A percentile compares a stretch with the other conserved stretches of the same genome.
Conservation (phyloP, 1,140 invertebrate genomes). For the Monochamus saltuarius region DNA sequence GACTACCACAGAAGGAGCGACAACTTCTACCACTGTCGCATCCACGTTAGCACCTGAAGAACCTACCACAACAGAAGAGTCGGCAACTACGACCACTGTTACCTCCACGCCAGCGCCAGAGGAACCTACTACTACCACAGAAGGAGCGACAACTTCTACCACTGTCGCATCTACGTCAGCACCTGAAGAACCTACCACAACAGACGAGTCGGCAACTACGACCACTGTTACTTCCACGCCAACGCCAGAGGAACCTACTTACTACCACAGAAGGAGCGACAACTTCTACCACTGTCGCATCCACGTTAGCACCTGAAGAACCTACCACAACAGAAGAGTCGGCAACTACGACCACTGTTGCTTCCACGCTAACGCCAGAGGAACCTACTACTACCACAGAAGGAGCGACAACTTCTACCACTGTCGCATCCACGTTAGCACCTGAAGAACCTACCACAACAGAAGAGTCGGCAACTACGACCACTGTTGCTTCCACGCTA, state of each 20-base stretch:
- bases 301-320: too few relatives aligned
- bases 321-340: too few relatives aligned
- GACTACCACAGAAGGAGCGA: too few relatives aligned
- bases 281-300: too few relatives aligned
- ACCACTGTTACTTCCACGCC: too few relatives aligned
- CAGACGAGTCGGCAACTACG: too few relatives aligned
- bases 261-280: neutral
- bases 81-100: neutral
- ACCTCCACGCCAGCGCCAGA: neutral
- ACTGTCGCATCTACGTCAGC: neutral
- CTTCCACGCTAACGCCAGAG: neutral
- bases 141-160: neutral
- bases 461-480: neutral
- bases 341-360: too few relatives aligned
- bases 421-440: neutral
- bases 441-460: neutral
- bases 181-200: too few relatives aligned
- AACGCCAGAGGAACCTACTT: neutral
- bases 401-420: neutral
- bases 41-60: neutral
- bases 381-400: neutral
- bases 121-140: neutral
- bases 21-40: too few relatives aligned
- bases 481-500: neutral
- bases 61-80: neutral